Base-by-base conservation (phyloP, 2,113 vertebrate genomes). In the Gobius niger region DNA sequence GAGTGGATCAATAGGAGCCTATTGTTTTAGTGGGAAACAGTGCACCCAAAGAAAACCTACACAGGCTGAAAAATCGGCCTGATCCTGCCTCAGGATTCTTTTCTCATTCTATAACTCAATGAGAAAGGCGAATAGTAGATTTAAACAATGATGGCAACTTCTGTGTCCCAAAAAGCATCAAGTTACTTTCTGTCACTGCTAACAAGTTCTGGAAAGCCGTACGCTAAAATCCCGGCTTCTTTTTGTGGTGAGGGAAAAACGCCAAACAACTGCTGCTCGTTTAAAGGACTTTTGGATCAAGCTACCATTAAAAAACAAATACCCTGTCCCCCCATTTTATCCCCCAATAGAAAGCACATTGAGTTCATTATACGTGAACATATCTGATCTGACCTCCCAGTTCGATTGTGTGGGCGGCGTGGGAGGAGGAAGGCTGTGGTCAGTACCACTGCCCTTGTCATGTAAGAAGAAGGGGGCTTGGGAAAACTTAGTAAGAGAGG, bases 171-270 rank as follows among this genome's bases (percentile, higher is more conserved):
- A 46, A 46, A 51, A 15, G 15, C 7, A n/a, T 16, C 50, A n/a
- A 16, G 7, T 51, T 9, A 7, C 52, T 53, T 15, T 53, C 7
- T 9, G 9, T 10, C 19, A 19, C n/a, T 18, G 50, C n/a, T n/a
- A 68, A 72, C 59, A 69, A 69, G 78, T 78, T 75, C 61, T 82
- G 83, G 78, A 86, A 81, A 88, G 73, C 78, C 77, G 52, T 74
- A 44, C 10, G 62, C 76, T 9, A n/a, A 16, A 16, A 16, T 60
- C 56, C 64, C 59, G 46, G 72, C 44, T 44, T 68, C 57, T 75
- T 77, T 77, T 72, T 86, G 77, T 74, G 78, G 78, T 61, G 63
- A 56, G 0, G 12, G 70, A 64, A 1, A 4, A 47, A 44, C 79
- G 78, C 73, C 76, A 77, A 47, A 71, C 44, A 65, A 78, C 51